phyloP scores from a whole-genome alignment of 2,113 vertebrate genomes.

The Anarrhichthys ocellatus region DNA sequence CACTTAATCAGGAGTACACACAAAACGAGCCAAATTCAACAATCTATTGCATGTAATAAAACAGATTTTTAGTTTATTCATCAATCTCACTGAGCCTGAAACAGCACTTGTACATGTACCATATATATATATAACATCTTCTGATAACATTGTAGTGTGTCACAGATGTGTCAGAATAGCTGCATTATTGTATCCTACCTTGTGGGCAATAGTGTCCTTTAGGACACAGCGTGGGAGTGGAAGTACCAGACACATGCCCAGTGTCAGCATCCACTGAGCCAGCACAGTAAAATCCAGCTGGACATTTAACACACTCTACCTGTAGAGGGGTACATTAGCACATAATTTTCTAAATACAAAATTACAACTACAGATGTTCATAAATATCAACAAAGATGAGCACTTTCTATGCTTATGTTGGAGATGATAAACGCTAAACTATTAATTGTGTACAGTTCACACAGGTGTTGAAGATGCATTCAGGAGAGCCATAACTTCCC shows the following conservation, averaged over 20 bases:
- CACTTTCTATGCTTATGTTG: neutral
- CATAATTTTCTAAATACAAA: conserved; percentile 9
- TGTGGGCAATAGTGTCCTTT: conserved; percentile 84
- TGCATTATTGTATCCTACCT: conserved; percentile 65
- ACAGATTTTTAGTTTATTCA: neutral
- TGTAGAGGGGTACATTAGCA: conserved; percentile 55
- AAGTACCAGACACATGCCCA: conserved; percentile 65
- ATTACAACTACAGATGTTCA: conserved; percentile 33
- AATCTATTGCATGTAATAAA: neutral
- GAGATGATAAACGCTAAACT: neutral
- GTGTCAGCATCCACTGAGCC: conserved; percentile 63
- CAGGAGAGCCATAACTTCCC: neutral
- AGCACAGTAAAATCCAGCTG: conserved; percentile 84
- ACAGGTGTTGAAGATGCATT: conserved; percentile 12
- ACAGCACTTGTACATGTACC: neutral
- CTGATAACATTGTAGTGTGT: conserved; percentile 14
- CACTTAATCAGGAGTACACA: conserved; percentile 21
- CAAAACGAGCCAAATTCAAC: neutral
- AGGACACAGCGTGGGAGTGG: conserved; percentile 78
- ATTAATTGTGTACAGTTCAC: conserved; percentile 1
- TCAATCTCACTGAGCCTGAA: neutral
- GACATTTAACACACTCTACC: conserved; percentile 84
- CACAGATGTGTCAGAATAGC: conserved; percentile 1
- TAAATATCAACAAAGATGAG: neutral
- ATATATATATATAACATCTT: conserved; percentile 1